phyloP scores from a whole-genome alignment of 2,888 invertebrate species.

The Cheilosia urbana region DNA sequence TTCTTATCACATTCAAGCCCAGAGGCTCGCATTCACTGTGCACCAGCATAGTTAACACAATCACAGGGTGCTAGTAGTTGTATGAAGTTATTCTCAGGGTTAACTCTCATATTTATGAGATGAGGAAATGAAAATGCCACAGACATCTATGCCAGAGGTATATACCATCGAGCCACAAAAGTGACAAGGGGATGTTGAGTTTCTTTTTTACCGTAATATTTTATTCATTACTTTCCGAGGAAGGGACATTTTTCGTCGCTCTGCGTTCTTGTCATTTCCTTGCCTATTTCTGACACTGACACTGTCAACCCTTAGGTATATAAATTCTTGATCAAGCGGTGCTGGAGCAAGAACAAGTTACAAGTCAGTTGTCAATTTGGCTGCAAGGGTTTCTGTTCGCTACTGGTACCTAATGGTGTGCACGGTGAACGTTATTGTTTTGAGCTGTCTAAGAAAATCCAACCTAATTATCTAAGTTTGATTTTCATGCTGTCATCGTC shows the following conservation, averaged over 20 bases:
- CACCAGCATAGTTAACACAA: slow-evolving; percentile 27
- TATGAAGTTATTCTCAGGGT: slow-evolving; percentile 61
- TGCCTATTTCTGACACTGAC: slow-evolving; percentile 42
- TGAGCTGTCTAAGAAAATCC: slow-evolving; percentile 59
- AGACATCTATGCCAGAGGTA: slow-evolving; percentile 33
- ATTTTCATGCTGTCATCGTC: slow-evolving; percentile 59
- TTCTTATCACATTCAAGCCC: slow-evolving; percentile 43
- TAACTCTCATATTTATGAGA: slow-evolving; percentile 67
- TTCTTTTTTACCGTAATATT: slow-evolving; percentile 37
- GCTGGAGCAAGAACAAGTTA: neutral
- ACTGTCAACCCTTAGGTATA: slow-evolving; percentile 56
- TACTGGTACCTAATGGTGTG: neutral
- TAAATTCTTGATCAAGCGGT: slow-evolving; percentile 13
- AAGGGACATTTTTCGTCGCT: neutral
- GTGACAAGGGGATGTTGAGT: slow-evolving; percentile 25
- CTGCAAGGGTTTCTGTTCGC: neutral
- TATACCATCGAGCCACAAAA: slow-evolving; percentile 7
- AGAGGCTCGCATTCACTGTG: slow-evolving; percentile 37
- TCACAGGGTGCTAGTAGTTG: slow-evolving; percentile 51
- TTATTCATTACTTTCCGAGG: slow-evolving; percentile 64
- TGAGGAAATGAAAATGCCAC: slow-evolving; percentile 70
- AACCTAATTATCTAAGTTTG: slow-evolving; percentile 57
- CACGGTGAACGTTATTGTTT: slow-evolving; percentile 12
- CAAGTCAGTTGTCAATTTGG: slow-evolving; percentile 48
- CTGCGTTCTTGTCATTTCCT: slow-evolving; percentile 33